These are phyloP conservation scores for Pelodytes ibericus DNA, from an alignment of 2,797 vertebrate genomes.

Conservation along the genomic window DNA sequence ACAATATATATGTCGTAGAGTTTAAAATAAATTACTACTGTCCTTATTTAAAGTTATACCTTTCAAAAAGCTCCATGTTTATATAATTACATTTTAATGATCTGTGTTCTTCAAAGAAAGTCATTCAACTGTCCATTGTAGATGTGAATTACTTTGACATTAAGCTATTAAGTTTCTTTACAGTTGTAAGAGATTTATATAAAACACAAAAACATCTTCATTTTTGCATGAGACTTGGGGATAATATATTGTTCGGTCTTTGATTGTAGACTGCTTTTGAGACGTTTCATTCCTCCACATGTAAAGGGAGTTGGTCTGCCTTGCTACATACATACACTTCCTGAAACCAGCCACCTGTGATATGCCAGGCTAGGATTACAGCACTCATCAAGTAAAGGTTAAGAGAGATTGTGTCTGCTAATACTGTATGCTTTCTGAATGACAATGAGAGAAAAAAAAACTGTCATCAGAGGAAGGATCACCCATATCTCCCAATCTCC, in stretches of 20 bases:
- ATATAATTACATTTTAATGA: not conserved
- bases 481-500: constrained; percentile 19
- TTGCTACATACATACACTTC: constrained; percentile 14
- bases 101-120: not conserved
- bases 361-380: constrained; percentile 35
- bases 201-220: not conserved
- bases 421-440: constrained; percentile 39
- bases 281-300: constrained; percentile 1
- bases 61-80: too few relatives aligned
- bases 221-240: not conserved
- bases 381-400: constrained; percentile 41
- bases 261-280: not conserved
- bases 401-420: constrained; percentile 33
- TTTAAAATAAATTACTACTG: too few relatives aligned
- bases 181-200: not conserved
- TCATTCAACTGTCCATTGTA: constrained; percentile 7
- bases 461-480: constrained; percentile 9
- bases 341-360: constrained; percentile 30
- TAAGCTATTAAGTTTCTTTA: constrained; percentile 11
- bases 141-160: not conserved
- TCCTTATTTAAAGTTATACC: not conserved
- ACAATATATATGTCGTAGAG: too few relatives aligned
- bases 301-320: constrained; percentile 10
- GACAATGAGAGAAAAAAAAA: constrained; percentile 37
- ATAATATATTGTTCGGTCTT: not conserved